Conservation (phyloP, 2,888 invertebrate species). For the Tetragonula carbonaria region DNA sequence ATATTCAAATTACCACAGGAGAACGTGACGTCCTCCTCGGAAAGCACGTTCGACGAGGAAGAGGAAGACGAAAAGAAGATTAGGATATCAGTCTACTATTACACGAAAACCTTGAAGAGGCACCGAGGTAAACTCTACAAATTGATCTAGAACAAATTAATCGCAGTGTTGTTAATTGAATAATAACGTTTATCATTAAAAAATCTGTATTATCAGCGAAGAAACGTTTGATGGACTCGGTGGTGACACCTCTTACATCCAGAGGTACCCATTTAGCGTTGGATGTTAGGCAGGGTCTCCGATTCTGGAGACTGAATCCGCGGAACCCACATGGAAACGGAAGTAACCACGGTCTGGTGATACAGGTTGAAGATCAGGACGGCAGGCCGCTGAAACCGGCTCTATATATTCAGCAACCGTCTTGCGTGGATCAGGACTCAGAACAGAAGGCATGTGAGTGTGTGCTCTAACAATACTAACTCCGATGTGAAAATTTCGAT, state of each 20-base stretch:
- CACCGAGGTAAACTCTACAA: constrained; percentile 84
- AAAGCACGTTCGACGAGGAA: constrained; percentile 73
- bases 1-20: constrained; percentile 85
- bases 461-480: constrained; percentile 83
- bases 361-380: constrained; percentile 87
- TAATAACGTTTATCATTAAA: neutral
- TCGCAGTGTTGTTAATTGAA: neutral
- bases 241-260: constrained; percentile 77
- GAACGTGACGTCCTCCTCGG: constrained; percentile 76
- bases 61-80: constrained; percentile 85
- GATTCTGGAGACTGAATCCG: constrained; percentile 77
- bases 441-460: constrained; percentile 84
- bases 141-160: neutral
- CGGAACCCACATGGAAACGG: constrained; percentile 64
- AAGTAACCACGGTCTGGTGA: constrained; percentile 84
- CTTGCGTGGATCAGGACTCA: constrained; percentile 75
- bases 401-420: constrained; percentile 84
- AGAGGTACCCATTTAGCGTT: constrained; percentile 78
- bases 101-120: constrained; percentile 85
- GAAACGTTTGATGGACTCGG: constrained; percentile 81
- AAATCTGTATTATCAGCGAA: constrained; percentile 70
- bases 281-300: constrained; percentile 78
- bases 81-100: constrained; percentile 86
- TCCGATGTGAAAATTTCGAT: constrained; percentile 61
- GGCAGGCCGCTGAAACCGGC: constrained; percentile 85